Conservation (phyloP, 2,888 invertebrate species). For the Teinopalpus imperialis region DNA sequence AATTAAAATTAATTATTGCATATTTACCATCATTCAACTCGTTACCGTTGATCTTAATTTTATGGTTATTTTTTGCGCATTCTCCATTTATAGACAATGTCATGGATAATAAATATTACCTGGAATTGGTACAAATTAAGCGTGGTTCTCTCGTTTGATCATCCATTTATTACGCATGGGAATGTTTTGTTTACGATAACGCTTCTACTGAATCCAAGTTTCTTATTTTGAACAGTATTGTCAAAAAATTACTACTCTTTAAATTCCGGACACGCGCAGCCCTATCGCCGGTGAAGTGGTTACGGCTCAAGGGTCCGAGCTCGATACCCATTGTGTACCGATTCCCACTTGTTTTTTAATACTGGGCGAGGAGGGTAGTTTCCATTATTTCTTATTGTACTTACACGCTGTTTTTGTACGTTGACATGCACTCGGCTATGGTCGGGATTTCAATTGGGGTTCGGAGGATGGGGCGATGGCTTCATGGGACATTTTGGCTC, state of each 20-base stretch:
- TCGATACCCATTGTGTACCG: conserved; percentile 68
- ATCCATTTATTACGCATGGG: not conserved
- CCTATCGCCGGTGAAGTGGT: conserved; percentile 55
- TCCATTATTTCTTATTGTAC: conserved; percentile 72
- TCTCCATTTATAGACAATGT: conserved; percentile 9
- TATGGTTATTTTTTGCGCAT: not conserved
- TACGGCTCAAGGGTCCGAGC: conserved; percentile 51
- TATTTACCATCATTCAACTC: not conserved
- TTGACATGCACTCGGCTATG: conserved; percentile 63
- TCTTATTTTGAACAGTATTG: not conserved
- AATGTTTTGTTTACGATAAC: conserved; percentile 14
- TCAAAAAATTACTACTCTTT: too few relatives aligned
- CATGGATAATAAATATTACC: conserved; percentile 22
- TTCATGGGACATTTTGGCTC: conserved; percentile 46
- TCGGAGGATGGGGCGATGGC: conserved; percentile 20
- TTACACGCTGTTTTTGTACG: conserved; percentile 66
- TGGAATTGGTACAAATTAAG: conserved; percentile 5
- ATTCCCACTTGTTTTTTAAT: conserved; percentile 77
- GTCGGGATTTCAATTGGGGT: conserved; percentile 36
- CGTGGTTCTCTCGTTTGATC: not conserved
- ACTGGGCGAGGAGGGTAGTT: conserved; percentile 61
- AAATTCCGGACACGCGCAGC: conserved; percentile 69
- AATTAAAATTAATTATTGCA: conserved; percentile 12
- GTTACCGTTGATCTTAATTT: conserved; percentile 7
- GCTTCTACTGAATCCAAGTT: conserved; percentile 9